Percentiles rank a stretch among this genome's conserved stretches.
Conservation (phyloP, 2,113 vertebrate genomes). For the Paedocypris sp. region DNA sequence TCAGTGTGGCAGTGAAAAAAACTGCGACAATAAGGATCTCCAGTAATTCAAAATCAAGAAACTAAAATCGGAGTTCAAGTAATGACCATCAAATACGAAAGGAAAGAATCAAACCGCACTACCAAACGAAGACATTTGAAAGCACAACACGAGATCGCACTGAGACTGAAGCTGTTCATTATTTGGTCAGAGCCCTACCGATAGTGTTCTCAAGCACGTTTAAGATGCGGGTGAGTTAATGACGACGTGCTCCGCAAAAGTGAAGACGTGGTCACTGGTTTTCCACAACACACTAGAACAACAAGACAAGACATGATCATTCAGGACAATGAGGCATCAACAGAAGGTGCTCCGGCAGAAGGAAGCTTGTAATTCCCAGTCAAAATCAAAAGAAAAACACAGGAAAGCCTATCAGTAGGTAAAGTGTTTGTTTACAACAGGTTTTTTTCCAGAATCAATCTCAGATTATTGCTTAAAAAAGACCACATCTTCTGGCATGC, state of each 20-base stretch:
- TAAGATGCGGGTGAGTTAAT: slow-evolving; percentile 33
- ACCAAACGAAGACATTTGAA: slow-evolving; percentile 30
- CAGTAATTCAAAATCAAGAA: slow-evolving; percentile 62
- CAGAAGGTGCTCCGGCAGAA: slow-evolving; percentile 36
- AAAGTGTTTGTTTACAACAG: too few relatives aligned
- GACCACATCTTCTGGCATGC: too few relatives aligned
- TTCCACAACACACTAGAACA: slow-evolving; percentile 45
- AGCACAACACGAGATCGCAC: slow-evolving; percentile 25
- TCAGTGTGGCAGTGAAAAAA: slow-evolving; percentile 84
- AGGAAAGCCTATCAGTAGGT: too few relatives aligned
- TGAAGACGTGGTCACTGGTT: slow-evolving; percentile 9
- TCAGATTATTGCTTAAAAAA: too few relatives aligned
- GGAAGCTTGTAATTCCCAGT: too few relatives aligned
- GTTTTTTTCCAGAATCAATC: too few relatives aligned
- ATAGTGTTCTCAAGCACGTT: slow-evolving; percentile 48
- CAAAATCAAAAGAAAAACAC: not conserved
- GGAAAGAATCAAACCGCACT: slow-evolving; percentile 29
- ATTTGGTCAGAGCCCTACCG: slow-evolving; percentile 48
- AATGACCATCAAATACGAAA: slow-evolving; percentile 59
- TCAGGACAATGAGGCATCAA: slow-evolving; percentile 57
- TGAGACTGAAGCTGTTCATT: slow-evolving; percentile 15
- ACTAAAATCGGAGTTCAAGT: slow-evolving; percentile 67
- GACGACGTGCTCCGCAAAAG: slow-evolving; percentile 35
- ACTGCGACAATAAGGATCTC: slow-evolving; percentile 68
- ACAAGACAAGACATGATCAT: slow-evolving; percentile 67